Base-by-base conservation (phyloP, 2,113 vertebrate species). In the Xenus cinereus region DNA sequence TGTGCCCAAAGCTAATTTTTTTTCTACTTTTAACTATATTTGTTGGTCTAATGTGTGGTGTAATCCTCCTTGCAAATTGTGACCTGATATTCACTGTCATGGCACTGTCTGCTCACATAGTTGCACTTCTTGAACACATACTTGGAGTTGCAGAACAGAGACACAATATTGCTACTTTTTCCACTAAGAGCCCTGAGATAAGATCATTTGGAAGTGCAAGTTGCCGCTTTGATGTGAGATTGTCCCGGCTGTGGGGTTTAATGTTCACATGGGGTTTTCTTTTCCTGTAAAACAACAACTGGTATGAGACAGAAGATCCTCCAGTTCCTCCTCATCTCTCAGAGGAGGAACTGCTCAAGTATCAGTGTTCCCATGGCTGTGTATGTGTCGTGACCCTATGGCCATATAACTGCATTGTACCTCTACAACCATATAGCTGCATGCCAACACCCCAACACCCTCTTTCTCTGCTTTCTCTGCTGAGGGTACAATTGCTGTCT, bases 71-170 rank as follows among this genome's bases (percentile, higher is more conserved):
- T 56, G 66, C 2, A 5, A 83, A 32, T 33, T 62, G 53, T 43
- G 64, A 54, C 30, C 41, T 59, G 18, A 14, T 66, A 14, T n/a
- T 78, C 1, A 0, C 41, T 1, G 2, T 15, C 23, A 4, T 5
- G 30, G 45, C 45, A 66, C 71, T 43, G 28, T 9, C 69, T 46
- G 33, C n/a, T 19, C 39, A 27, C 6, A 8, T 2, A 33, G 22
- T 7, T 77, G 37, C 18, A 15, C 12, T 35, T 64, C 50, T 23
- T 53, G 66, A 63, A 16, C 20, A 19, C 18, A 6, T 12, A 23
- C n/a, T 12, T 43, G 26, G 30, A 72, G 30, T 24, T 2, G 0
- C 41, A 57, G 74, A 43, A 41, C n/a, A 71, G 33, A 69, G 50
- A 33, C 30, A 45, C 17, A n/a, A 19, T 13, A 10, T 27, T 45